A percentile compares a stretch with the other conserved stretches of the same genome.
Evolutionary conservation across 2,113 vertebrate genomes (phyloP).

Genomic region (Perca schrenkii): DNA sequence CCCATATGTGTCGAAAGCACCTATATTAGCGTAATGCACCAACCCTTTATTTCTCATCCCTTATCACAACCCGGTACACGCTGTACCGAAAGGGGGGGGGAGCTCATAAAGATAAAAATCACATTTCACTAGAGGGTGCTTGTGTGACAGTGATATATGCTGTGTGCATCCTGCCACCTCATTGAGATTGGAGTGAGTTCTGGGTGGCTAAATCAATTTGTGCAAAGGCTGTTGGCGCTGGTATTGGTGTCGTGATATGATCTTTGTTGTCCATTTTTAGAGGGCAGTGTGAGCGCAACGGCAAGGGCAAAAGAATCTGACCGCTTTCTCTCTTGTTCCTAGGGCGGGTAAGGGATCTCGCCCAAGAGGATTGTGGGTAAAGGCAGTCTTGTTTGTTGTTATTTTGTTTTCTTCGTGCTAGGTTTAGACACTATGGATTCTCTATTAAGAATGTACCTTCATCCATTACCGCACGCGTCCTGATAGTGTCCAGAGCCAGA

Average conservation of each 20-base stretch:
- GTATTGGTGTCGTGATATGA: conserved; percentile 80
- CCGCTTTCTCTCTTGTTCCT: conserved; percentile 49
- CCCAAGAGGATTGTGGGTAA: conserved; percentile 74
- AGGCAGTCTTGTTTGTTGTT: conserved; percentile 42
- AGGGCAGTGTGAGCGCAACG: conserved; percentile 71
- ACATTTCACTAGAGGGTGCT: conserved; percentile 81
- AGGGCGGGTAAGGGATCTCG: conserved; percentile 56
- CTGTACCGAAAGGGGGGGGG: conserved; percentile 23
- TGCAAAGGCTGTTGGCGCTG: conserved; percentile 71
- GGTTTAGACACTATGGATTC: conserved; percentile 57
- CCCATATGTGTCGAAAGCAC: conserved; percentile 63
- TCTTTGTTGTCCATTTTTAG: conserved; percentile 80
- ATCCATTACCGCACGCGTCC: conserved; percentile 53
- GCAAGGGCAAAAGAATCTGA: conserved; percentile 75
- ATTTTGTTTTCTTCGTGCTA: background rate
- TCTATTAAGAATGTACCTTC: conserved; percentile 61
- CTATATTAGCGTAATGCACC: conserved; percentile 67
- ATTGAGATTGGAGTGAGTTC: conserved; percentile 75
- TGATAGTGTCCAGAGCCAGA: conserved; percentile 65
- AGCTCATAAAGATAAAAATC: conserved; percentile 84
- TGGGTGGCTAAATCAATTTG: conserved; percentile 84
- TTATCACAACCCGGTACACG: conserved; percentile 71
- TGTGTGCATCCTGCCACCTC: conserved; percentile 73
- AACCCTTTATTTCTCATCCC: conserved; percentile 66
- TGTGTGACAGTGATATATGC: conserved; percentile 83